Evolutionary conservation across 2,888 invertebrate species (phyloP).

Genomic region (Periphyllus acericola): DNA sequence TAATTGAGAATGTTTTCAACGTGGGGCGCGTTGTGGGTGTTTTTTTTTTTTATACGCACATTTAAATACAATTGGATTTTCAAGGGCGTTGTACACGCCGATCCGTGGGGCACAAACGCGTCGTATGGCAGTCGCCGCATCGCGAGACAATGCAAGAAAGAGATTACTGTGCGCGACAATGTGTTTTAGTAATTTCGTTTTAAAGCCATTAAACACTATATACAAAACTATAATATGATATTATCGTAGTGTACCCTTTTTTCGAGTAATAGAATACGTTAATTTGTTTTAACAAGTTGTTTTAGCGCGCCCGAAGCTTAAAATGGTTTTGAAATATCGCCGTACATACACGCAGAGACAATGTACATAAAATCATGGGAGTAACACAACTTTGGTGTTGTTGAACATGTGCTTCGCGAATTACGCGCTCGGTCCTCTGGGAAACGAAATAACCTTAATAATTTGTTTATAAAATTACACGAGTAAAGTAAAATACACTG

Average conservation of each 20-base stretch:
- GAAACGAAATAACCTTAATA: constrained; percentile 35
- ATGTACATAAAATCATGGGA: neutral
- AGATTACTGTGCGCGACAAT: constrained; percentile 34
- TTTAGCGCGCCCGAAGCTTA: constrained; percentile 11
- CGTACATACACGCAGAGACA: neutral
- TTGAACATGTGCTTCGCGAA: constrained; percentile 48
- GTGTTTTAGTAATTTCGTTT: constrained; percentile 44
- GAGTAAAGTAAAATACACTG: neutral
- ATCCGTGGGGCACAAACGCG: neutral
- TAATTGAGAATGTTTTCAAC: constrained; percentile 59
- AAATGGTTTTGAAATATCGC: constrained; percentile 45
- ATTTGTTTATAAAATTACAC: constrained; percentile 42
- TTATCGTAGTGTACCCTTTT: neutral
- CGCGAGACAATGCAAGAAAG: neutral
- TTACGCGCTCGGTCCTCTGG: neutral
- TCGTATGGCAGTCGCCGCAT: neutral
- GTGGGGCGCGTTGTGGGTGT: neutral
- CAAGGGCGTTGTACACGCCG: constrained; percentile 29
- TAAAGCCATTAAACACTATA: constrained; percentile 28
- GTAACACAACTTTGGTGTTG: constrained; percentile 49
- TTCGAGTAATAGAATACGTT: constrained; percentile 1
- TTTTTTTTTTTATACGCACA: neutral
- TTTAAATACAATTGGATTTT: constrained; percentile 57
- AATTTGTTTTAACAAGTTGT: constrained; percentile 51
- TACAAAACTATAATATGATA: too few species aligned